These are phyloP conservation scores for Percopsis omiscomaycus DNA, from an alignment of 2,797 vertebrate species.

Conservation along the genomic window DNA sequence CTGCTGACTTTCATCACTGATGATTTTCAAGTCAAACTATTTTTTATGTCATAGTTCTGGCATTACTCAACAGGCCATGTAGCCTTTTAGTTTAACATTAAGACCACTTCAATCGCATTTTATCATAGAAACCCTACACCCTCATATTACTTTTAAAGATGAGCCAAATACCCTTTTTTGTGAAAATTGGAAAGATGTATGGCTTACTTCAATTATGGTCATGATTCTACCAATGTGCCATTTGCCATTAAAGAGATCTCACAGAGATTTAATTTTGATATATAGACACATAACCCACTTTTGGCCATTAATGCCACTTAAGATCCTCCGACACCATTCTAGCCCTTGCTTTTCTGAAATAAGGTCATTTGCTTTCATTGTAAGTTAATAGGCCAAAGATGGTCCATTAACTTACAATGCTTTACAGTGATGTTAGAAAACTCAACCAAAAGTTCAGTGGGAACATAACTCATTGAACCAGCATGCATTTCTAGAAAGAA, in stretches of 20 bases:
- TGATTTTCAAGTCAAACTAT: too few relatives aligned
- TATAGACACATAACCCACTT: slow-evolving; percentile 27
- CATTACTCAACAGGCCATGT: too few relatives aligned
- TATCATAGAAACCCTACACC: too few relatives aligned
- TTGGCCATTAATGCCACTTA: slow-evolving; percentile 5
- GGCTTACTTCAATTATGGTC: slow-evolving; percentile 20
- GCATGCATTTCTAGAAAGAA: too few relatives aligned
- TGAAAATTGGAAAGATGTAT: slow-evolving; percentile 42
- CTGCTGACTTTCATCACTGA: too few relatives aligned
- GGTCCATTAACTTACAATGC: slow-evolving; percentile 28
- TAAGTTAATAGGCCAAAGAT: slow-evolving; percentile 57
- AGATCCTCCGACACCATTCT: slow-evolving; percentile 19
- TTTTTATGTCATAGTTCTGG: too few relatives aligned
- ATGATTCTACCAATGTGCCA: slow-evolving; percentile 8
- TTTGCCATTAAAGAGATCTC: slow-evolving; percentile 5
- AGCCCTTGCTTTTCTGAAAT: slow-evolving; percentile 34
- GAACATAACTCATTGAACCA: too few relatives aligned
- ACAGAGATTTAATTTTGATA: slow-evolving; percentile 28
- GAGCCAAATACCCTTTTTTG: slow-evolving; percentile 17
- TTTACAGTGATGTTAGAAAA: slow-evolving; percentile 33
- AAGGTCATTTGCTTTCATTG: slow-evolving; percentile 51
- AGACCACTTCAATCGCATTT: too few relatives aligned
- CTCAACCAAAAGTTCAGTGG: slow-evolving; percentile 31
- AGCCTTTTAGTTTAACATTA: too few relatives aligned
- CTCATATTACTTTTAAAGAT: slow-evolving; percentile 5